Percentiles rank a stretch among this genome's conserved stretches.
phyloP scores from a whole-genome alignment of 2,113 vertebrate genomes.

The Phoenicopterus ruber region DNA sequence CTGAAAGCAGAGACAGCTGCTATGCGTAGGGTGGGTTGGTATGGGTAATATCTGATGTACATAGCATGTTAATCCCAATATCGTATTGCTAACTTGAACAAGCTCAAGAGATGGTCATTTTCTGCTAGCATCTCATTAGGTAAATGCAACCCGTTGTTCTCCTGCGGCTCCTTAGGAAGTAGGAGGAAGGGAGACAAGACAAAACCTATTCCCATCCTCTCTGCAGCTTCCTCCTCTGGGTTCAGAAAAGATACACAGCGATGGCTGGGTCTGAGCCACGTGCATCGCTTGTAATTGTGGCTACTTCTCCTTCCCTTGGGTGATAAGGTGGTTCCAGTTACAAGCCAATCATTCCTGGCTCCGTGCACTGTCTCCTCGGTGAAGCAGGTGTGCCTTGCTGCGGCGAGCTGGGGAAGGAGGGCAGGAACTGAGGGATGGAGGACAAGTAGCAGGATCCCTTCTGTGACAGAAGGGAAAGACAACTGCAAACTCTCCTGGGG shows the following conservation, averaged over 20 bases:
- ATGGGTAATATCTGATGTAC: neutral
- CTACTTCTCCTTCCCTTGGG: neutral
- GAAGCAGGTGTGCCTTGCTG: neutral
- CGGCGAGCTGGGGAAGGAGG: neutral
- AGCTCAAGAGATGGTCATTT: neutral
- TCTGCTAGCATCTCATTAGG: neutral
- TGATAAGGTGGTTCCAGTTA: neutral
- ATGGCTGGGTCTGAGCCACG: accelerated
- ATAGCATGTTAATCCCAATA: accelerated
- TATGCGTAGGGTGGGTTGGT: neutral
- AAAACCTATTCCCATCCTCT: neutral
- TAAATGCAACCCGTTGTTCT: neutral
- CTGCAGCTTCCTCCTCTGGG: neutral
- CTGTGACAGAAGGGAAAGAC: neutral
- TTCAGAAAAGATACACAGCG: neutral
- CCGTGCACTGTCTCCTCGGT: accelerated
- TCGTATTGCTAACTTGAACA: neutral
- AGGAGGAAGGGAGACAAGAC: neutral
- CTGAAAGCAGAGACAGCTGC: neutral
- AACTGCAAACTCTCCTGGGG: neutral
- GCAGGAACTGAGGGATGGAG: neutral
- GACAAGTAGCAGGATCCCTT: neutral
- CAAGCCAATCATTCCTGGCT: neutral
- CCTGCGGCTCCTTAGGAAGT: neutral
- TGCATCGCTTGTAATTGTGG: neutral